phyloP scores from a whole-genome alignment of 1,140 invertebrate genomes.

The Arion vulgaris region DNA sequence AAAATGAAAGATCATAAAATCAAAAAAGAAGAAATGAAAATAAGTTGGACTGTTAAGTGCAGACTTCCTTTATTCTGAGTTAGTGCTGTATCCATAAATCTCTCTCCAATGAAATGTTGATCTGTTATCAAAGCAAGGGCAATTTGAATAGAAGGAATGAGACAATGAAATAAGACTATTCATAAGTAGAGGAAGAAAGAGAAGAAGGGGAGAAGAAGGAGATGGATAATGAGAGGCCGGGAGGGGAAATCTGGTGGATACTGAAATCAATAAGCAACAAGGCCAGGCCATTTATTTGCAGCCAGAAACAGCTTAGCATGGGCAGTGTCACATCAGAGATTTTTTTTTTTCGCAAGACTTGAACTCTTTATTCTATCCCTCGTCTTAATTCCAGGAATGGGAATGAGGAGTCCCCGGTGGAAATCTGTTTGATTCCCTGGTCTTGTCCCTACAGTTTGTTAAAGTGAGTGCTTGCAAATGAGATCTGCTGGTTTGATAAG shows the following conservation, averaged over 20 bases:
- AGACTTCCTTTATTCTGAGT: neutral
- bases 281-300: constrained; percentile 5
- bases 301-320: neutral
- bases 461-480: neutral
- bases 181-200: neutral
- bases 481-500: neutral
- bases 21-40: neutral
- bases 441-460: neutral
- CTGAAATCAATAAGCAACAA: constrained; percentile 3
- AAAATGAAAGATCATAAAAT: neutral
- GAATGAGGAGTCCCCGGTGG: neutral
- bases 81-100: too few species aligned
- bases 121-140: too few species aligned
- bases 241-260: neutral
- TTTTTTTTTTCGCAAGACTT: neutral
- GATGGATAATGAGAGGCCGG: neutral
- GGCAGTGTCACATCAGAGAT: neutral
- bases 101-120: too few species aligned
- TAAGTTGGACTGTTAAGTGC: neutral
- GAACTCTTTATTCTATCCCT: neutral
- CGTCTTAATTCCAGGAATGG: neutral
- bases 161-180: neutral
- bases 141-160: too few species aligned
- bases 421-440: neutral
- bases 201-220: too few species aligned